Percentiles rank a stretch among this genome's conserved stretches.
These are phyloP conservation scores for Carterocephalus palaemon DNA, from an alignment of 2,888 invertebrate genomes.

Conservation along the genomic window DNA sequence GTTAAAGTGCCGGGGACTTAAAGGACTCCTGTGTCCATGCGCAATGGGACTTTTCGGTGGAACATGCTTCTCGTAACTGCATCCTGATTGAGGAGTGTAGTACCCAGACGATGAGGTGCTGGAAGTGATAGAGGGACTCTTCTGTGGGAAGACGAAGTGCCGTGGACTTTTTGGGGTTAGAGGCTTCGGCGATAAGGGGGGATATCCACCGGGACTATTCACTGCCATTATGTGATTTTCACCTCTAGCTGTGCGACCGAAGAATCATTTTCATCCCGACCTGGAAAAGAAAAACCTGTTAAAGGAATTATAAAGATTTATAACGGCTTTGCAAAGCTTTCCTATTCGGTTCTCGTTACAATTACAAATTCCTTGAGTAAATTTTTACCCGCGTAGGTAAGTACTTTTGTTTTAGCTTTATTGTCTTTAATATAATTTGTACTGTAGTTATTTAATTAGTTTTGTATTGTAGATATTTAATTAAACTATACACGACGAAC, in stretches of 20 bases:
- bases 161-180: slow-evolving; percentile 78
- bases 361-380: not conserved
- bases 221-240: slow-evolving; percentile 70
- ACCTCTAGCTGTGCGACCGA: slow-evolving; percentile 40
- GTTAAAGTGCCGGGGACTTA: slow-evolving; percentile 79
- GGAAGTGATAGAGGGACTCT: slow-evolving; percentile 74
- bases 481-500: no score
- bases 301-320: slow-evolving; percentile 1
- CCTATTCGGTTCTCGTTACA: not conserved
- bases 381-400: slow-evolving; percentile 1
- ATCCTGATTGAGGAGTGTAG: slow-evolving; percentile 76
- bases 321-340: slow-evolving; percentile 5
- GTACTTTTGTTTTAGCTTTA: slow-evolving; percentile 14
- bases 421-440: slow-evolving; percentile 2
- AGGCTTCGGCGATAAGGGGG: slow-evolving; percentile 76
- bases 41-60: slow-evolving; percentile 74
- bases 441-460: no score
- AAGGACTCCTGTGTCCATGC: slow-evolving; percentile 79
- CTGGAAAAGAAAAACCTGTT: slow-evolving; percentile 45
- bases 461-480: no score
- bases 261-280: slow-evolving; percentile 49
- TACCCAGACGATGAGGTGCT: slow-evolving; percentile 78
- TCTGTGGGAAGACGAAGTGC: slow-evolving; percentile 76
- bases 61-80: slow-evolving; percentile 68
- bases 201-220: slow-evolving; percentile 79